phyloP scores from a whole-genome alignment of 2,888 invertebrate species.

The Eupithecia pulchellata region DNA sequence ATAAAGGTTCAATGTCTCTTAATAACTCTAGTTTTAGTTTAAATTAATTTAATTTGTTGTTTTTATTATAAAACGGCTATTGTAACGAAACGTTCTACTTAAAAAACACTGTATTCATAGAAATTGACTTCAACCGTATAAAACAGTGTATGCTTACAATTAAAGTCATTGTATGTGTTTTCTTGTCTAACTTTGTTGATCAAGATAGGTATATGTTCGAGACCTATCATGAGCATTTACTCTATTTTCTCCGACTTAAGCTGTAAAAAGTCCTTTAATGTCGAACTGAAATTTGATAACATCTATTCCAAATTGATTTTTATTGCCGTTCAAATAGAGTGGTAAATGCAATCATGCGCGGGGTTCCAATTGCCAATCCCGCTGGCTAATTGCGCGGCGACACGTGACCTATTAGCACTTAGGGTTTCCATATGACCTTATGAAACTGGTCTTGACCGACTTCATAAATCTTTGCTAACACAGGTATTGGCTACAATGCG shows the following conservation, averaged over 20 bases:
- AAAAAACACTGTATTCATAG: too few species aligned
- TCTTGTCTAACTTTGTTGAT: neutral
- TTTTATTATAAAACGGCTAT: too few species aligned
- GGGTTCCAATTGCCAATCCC: constrained; percentile 45
- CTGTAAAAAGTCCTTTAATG: neutral
- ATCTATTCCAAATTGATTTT: neutral
- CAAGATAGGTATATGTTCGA: neutral
- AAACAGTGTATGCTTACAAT: too few species aligned
- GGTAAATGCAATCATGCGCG: constrained; percentile 40
- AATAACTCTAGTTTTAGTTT: too few species aligned
- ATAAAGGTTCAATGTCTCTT: too few species aligned
- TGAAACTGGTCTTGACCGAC: neutral
- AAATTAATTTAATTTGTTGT: too few species aligned
- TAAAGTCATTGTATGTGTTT: too few species aligned
- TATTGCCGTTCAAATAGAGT: neutral
- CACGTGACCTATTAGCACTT: constrained; percentile 51
- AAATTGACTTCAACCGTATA: too few species aligned
- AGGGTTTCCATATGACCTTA: constrained; percentile 6
- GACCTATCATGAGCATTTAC: neutral
- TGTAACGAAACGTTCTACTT: too few species aligned
- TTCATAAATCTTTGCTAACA: neutral
- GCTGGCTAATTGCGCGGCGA: constrained; percentile 51
- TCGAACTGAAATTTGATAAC: neutral
- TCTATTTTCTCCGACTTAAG: neutral
- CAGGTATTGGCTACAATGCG: neutral